These are phyloP conservation scores for Calycopis cecrops DNA, from an alignment of 1,140 invertebrate genomes.

Conservation along the genomic window DNA sequence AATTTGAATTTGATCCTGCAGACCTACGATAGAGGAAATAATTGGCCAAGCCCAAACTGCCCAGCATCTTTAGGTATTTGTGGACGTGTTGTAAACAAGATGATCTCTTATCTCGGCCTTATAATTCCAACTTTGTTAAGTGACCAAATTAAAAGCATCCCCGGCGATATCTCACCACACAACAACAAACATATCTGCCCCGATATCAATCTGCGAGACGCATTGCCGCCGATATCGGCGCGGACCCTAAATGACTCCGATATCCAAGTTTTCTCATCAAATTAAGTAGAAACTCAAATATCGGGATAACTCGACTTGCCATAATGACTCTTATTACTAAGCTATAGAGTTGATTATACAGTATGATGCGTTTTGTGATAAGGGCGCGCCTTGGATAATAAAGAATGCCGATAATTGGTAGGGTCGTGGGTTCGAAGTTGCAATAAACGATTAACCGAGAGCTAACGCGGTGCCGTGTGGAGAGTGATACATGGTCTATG, in stretches of 20 bases:
- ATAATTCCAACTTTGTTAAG: no score
- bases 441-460: conserved; percentile 2
- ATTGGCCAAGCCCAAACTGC: no score
- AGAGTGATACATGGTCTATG: no score
- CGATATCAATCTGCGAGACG: conserved; percentile 48
- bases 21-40: no score
- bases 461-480: background rate
- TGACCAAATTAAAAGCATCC: no score
- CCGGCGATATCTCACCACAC: conserved; percentile 20
- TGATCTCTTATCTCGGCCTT: no score
- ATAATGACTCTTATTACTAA: background rate
- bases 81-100: no score
- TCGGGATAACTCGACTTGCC: conserved; percentile 17
- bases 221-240: conserved; percentile 41
- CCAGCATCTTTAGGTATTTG: no score
- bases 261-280: conserved; percentile 62
- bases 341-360: background rate
- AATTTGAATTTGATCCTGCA: no score
- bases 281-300: conserved; percentile 54
- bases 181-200: conserved; percentile 41
- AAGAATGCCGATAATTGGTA: conserved; percentile 25
- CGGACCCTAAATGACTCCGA: conserved; percentile 56
- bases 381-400: conserved; percentile 26
- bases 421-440: conserved; percentile 8
- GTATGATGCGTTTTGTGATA: conserved; percentile 19